phyloP scores from a whole-genome alignment of 2,113 vertebrate species.

The Nannobrachium achirus region DNA sequence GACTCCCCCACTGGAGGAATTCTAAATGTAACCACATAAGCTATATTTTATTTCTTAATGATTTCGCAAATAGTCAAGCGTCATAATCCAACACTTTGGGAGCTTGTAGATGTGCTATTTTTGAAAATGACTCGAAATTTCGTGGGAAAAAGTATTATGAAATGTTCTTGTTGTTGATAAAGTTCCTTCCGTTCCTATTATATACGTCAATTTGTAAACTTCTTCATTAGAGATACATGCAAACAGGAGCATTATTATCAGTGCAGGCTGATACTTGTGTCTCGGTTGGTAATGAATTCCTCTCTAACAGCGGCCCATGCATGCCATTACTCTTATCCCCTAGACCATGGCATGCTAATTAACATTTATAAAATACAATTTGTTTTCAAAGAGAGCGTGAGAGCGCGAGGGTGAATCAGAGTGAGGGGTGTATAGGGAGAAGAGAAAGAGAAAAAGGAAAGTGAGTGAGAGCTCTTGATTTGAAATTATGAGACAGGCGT shows the following conservation, averaged over 20 bases:
- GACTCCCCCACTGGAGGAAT: too few relatives aligned
- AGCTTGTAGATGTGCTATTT: not conserved
- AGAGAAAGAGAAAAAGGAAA: constrained; percentile 10
- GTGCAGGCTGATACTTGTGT: constrained; percentile 48
- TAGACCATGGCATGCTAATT: constrained; percentile 69
- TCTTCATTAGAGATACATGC: constrained; percentile 56
- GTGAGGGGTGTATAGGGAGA: constrained; percentile 1
- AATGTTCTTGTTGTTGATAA: constrained; percentile 3
- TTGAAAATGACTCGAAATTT: too few relatives aligned
- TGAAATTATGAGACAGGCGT: constrained; percentile 33
- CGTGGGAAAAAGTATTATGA: not conserved
- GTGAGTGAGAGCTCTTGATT: constrained; percentile 28
- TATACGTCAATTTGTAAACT: constrained; percentile 56
- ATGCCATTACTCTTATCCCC: constrained; percentile 70
- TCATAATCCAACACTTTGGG: not conserved
- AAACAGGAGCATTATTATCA: constrained; percentile 58
- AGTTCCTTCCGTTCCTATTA: constrained; percentile 22
- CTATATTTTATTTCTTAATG: too few relatives aligned
- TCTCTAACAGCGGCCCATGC: constrained; percentile 52
- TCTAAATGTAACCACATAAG: too few relatives aligned
- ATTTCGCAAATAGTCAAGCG: not conserved
- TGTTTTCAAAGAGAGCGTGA: constrained; percentile 52
- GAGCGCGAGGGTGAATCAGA: constrained; percentile 18
- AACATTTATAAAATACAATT: constrained; percentile 68
- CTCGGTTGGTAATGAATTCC: constrained; percentile 66